phyloP scores from a whole-genome alignment of 2,888 invertebrate genomes.

The Mactromeris polynyma region DNA sequence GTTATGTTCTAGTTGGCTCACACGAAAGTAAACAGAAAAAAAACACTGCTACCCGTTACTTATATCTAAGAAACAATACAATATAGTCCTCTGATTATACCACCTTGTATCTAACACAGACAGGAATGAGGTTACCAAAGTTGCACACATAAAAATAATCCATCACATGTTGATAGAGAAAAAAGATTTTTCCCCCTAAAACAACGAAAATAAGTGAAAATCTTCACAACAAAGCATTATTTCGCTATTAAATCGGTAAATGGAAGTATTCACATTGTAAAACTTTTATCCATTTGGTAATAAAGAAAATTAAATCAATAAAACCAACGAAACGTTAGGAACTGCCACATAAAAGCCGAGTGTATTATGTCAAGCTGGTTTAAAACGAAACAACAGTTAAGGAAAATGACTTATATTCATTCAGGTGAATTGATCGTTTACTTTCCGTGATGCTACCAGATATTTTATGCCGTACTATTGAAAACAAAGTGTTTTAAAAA shows the following conservation, averaged over 20 bases:
- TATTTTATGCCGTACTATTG: background rate
- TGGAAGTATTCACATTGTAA: background rate
- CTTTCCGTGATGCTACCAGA: slow-evolving; percentile 25
- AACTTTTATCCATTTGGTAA: background rate
- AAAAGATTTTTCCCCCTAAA: background rate
- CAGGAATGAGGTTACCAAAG: slow-evolving; percentile 33
- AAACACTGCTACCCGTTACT: slow-evolving; percentile 69
- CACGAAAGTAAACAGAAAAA: slow-evolving; percentile 69
- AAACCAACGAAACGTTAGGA: background rate
- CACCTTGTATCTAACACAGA: slow-evolving; percentile 32
- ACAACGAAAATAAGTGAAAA: slow-evolving; percentile 2
- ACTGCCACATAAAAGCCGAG: background rate
- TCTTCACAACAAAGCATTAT: background rate
- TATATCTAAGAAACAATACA: slow-evolving; percentile 39
- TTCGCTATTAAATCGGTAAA: background rate
- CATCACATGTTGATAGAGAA: background rate
- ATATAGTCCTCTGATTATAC: slow-evolving; percentile 27
- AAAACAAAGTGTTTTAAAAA: slow-evolving; percentile 17
- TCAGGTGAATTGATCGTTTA: slow-evolving; percentile 19
- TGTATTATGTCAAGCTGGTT: background rate
- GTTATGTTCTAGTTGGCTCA: slow-evolving; percentile 69
- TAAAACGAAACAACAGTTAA: background rate
- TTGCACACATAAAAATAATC: slow-evolving; percentile 31
- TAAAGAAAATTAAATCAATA: background rate
- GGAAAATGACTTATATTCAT: background rate